Conservation (phyloP, 2,113 vertebrate genomes). For the Thamnophis sirtalis region DNA sequence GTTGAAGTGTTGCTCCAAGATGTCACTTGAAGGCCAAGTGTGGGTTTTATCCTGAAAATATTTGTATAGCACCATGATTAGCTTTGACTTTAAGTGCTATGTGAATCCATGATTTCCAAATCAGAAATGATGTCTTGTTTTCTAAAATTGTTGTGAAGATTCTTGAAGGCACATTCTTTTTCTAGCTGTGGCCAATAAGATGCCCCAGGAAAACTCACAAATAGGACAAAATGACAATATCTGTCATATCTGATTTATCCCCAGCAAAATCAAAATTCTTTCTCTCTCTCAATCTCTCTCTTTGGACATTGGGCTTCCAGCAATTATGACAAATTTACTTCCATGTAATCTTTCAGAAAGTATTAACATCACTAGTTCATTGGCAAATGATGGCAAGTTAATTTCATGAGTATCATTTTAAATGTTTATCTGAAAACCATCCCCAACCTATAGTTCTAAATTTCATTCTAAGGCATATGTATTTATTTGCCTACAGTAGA, state of each 20-base stretch:
- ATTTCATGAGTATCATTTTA: background rate
- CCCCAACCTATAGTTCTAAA: background rate
- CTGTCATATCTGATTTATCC: background rate
- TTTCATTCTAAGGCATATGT: background rate
- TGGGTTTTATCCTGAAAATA: background rate
- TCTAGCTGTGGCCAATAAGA: background rate
- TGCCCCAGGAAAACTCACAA: background rate
- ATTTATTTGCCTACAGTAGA: background rate
- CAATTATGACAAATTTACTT: background rate
- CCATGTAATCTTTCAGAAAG: background rate
- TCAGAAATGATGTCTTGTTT: slow-evolving; percentile 1
- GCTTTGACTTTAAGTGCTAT: background rate
- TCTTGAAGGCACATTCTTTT: background rate
- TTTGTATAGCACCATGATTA: background rate
- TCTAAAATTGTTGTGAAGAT: background rate
- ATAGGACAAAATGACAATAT: slow-evolving; percentile 11
- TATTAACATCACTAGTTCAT: background rate
- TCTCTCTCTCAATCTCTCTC: background rate
- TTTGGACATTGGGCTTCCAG: background rate
- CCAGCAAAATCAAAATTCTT: background rate
- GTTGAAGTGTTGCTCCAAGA: background rate
- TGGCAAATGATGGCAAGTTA: background rate
- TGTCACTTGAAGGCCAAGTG: background rate
- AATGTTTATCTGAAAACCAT: background rate
- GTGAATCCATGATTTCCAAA: background rate